Evolutionary conservation across 1,140 invertebrate species (phyloP).

Genomic region (Philaenus spumarius): DNA sequence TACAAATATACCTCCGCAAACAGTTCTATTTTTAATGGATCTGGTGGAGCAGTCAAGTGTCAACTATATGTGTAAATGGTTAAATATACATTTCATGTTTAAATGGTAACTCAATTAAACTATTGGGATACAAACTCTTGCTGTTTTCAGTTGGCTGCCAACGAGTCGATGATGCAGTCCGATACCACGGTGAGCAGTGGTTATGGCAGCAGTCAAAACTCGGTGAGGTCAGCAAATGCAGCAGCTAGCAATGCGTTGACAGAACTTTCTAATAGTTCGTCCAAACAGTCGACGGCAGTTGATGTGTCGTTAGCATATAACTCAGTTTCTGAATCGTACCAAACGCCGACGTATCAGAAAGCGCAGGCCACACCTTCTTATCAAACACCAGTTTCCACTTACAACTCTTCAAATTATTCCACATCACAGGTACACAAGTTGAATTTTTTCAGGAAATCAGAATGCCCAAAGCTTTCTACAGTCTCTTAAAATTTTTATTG

Average conservation of each 20-base stretch:
- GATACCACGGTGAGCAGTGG: neutral
- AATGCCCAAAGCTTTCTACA: too few species aligned
- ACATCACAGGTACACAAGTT: constrained; percentile 12
- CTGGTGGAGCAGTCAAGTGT: too few species aligned
- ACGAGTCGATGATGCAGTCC: constrained; percentile 6
- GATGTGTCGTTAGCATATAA: neutral
- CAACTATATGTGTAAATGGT: too few species aligned
- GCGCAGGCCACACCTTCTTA: neutral
- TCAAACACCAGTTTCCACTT: constrained; percentile 14
- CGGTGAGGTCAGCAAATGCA: neutral
- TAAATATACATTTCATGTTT: too few species aligned
- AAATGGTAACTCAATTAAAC: too few species aligned
- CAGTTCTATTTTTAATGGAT: too few species aligned
- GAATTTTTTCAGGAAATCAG: too few species aligned
- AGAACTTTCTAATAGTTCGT: constrained; percentile 10
- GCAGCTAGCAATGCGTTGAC: constrained; percentile 4
- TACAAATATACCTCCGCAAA: too few species aligned
- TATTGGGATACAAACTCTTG: too few species aligned
- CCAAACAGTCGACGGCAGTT: neutral
- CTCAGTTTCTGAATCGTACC: constrained; percentile 1
- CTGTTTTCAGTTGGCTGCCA: neutral
- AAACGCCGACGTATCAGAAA: constrained; percentile 15
- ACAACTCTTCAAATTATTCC: constrained; percentile 18
- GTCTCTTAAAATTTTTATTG: too few species aligned
- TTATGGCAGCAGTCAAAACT: neutral